Evolutionary conservation across 2,113 vertebrate species (phyloP), one percentile per base, ranked within the genome.

Genomic region (Cottus gobio): DNA sequence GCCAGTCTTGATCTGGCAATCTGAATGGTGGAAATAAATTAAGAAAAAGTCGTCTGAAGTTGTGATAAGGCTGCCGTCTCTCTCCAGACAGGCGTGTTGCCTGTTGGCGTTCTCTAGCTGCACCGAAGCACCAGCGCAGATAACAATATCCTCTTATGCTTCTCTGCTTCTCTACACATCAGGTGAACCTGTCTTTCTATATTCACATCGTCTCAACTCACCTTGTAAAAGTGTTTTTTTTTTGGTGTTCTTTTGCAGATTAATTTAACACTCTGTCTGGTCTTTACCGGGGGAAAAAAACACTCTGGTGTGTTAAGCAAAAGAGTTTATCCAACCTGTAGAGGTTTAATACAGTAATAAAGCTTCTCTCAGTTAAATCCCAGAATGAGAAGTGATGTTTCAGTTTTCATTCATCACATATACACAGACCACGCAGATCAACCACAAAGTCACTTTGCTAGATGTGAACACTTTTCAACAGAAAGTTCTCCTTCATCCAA

Each of bases 1-100:
- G 85, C 85, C 76, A 87, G 75, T 93, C 83, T 79, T 85, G 64
- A 92, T 91, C 89, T 84, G 69, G 56, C 54, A 85, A 90, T 89
- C 83, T 90, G 24, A 56, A 56, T 56, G 85, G 68, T 72, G 75
- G 31, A 87, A 91, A 92, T 82, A 76, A 89, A 91, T 87, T 64
- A 83, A 68, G 58, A 84, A 86, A 90, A 88, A 79, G 70, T 88
- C 36, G 7, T 75, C 77, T 92, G 61, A 80, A 63, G 77, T 76
- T 84, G 36, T 66, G 91, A 92, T 92, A 92, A 92, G 86, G 71
- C 62, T 39, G 39, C 75, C 36, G 37, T 68, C 30, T 76, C 70
- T 72, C 77, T 78, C 44, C 74, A 73, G 71, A 71, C 82, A 58
- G 80, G 56, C 79, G 56, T 65, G 70, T 54, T 76, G 84, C 80